phyloP scores from a whole-genome alignment of 2,888 invertebrate species.

The Junonia oenone region DNA sequence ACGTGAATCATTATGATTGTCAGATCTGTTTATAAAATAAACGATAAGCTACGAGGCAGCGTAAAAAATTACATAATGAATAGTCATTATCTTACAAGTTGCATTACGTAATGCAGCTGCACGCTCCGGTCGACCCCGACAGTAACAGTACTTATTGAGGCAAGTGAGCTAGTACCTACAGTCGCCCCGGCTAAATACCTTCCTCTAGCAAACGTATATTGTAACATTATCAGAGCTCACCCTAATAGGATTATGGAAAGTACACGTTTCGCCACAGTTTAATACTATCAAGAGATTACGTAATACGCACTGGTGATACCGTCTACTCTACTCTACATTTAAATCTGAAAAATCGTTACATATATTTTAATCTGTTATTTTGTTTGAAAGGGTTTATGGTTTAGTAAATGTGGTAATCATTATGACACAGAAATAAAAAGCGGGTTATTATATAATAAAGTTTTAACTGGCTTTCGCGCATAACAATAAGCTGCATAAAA shows the following conservation, averaged over 20 bases:
- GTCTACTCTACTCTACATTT: not conserved
- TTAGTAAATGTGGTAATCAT: not conserved
- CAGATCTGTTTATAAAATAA: constrained; percentile 7
- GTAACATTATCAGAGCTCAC: constrained; percentile 8
- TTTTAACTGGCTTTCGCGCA: constrained; percentile 4
- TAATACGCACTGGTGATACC: not conserved
- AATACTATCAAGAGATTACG: not conserved
- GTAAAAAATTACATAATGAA: constrained; percentile 38
- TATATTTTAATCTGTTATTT: not conserved
- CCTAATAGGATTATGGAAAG: constrained; percentile 14
- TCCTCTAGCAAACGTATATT: not conserved
- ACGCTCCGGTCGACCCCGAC: constrained; percentile 26
- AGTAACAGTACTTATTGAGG: constrained; percentile 21
- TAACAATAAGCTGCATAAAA: constrained; percentile 16
- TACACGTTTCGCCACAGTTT: constrained; percentile 10
- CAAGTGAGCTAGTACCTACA: constrained; percentile 6
- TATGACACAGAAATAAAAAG: not conserved
- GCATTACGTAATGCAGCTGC: constrained; percentile 40
- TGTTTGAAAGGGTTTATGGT: not conserved
- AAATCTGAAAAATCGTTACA: not conserved
- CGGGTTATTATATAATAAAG: constrained; percentile 7
- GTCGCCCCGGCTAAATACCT: constrained; percentile 3
- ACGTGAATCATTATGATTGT: not conserved
- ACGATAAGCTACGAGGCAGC: constrained; percentile 13
- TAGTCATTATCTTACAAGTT: constrained; percentile 40